phyloP scores from a whole-genome alignment of 1,140 invertebrate species.

The Brachionus sp. region DNA sequence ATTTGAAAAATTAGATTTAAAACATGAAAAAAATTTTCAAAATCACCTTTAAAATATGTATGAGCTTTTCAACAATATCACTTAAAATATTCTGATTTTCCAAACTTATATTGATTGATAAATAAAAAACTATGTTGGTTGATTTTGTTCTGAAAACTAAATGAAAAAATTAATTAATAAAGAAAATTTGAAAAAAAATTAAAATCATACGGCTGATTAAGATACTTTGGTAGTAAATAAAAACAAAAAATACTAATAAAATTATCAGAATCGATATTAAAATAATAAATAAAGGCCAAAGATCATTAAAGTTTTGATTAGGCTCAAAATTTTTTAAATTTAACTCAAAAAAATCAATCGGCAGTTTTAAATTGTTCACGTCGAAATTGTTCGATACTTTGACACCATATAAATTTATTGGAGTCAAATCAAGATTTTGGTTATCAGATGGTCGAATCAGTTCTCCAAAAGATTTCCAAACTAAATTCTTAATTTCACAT shows the following conservation, averaged over 20 bases:
- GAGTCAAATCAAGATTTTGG: neutral
- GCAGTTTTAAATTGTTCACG: neutral
- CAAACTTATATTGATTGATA: neutral
- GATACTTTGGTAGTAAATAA: neutral
- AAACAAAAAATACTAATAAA: neutral
- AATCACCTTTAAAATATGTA: neutral
- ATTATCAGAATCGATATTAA: neutral
- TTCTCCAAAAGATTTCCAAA: neutral
- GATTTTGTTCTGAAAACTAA: neutral
- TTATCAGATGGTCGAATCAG: neutral
- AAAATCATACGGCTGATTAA: neutral
- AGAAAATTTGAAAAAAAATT: neutral
- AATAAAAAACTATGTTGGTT: neutral
- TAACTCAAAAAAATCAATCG: neutral
- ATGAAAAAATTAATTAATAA: neutral
- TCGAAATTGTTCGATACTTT: no score
- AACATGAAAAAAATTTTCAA: neutral
- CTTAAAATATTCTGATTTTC: neutral
- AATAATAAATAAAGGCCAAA: neutral
- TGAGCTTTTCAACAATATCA: neutral
- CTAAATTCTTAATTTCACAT: neutral
- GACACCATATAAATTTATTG: no score
- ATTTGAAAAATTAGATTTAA: neutral
- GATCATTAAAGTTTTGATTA: neutral
- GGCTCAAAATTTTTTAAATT: neutral